Conservation (phyloP, 1,140 invertebrate species). For the Piezodorus guildinii region DNA sequence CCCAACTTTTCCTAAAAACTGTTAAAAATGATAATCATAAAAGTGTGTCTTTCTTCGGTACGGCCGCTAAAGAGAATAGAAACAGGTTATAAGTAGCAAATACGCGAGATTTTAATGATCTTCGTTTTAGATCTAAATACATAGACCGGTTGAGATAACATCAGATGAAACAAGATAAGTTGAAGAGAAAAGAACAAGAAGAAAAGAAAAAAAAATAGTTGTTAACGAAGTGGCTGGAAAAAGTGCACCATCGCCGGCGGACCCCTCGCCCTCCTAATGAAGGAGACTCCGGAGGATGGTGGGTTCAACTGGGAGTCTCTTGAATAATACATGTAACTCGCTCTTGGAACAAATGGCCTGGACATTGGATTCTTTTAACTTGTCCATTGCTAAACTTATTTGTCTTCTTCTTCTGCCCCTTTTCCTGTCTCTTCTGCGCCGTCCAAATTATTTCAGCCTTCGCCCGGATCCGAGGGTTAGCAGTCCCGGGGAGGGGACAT, state of each 20-base stretch:
- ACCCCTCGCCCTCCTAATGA: not conserved
- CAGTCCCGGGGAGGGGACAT: not conserved
- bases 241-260: not conserved
- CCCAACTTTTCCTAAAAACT: no score
- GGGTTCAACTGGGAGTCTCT: no score
- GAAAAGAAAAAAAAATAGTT: not conserved
- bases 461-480: not conserved
- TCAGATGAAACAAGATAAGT: no score
- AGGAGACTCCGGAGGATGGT: not conserved
- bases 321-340: not conserved
- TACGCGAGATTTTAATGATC: no score
- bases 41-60: no score
- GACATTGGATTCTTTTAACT: conserved; percentile 3
- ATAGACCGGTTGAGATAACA: no score
- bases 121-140: no score
- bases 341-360: not conserved
- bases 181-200: no score
- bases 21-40: no score
- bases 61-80: no score
- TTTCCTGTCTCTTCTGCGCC: not conserved
- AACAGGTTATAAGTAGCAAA: no score
- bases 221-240: not conserved
- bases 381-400: conserved; percentile 7
- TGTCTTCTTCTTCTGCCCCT: conserved; percentile 6
- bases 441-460: not conserved